Conservation (phyloP, 2,888 invertebrate species). For the Diabrotica balteata region DNA sequence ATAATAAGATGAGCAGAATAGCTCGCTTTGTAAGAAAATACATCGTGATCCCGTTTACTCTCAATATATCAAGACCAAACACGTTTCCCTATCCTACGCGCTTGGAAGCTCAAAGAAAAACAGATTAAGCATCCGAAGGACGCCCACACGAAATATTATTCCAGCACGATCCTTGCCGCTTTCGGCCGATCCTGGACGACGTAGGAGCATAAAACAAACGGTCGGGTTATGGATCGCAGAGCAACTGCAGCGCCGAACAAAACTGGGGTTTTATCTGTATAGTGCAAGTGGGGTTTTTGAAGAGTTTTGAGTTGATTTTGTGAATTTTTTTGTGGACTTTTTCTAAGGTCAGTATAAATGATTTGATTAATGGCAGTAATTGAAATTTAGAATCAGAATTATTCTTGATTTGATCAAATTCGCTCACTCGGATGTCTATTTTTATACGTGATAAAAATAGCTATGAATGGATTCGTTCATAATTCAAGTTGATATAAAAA, state of each 20-base stretch:
- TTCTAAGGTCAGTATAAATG: neutral
- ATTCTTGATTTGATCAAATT: no score
- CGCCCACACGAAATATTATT: constrained; percentile 35
- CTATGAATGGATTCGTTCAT: no score
- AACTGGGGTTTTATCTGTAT: constrained; percentile 27
- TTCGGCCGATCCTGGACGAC: constrained; percentile 43
- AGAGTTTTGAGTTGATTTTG: constrained; percentile 31
- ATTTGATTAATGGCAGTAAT: no score
- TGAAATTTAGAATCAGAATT: no score
- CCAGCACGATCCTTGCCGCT: constrained; percentile 45
- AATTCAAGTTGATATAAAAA: no score
- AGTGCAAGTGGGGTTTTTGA: constrained; percentile 26
- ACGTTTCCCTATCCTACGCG: neutral
- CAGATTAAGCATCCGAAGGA: constrained; percentile 28
- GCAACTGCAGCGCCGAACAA: constrained; percentile 30
- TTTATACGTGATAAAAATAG: no score
- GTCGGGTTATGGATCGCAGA: constrained; percentile 52
- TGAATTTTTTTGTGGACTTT: constrained; percentile 24
- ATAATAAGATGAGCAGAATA: constrained; percentile 1
- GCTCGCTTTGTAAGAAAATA: no score
- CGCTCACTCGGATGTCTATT: no score
- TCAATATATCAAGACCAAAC: no score
- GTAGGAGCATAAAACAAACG: constrained; percentile 52
- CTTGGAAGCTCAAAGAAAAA: constrained; percentile 1
- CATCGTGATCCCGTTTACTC: no score